Conservation (phyloP, 2,888 invertebrate genomes). For the Cryptocephalus primarius region DNA sequence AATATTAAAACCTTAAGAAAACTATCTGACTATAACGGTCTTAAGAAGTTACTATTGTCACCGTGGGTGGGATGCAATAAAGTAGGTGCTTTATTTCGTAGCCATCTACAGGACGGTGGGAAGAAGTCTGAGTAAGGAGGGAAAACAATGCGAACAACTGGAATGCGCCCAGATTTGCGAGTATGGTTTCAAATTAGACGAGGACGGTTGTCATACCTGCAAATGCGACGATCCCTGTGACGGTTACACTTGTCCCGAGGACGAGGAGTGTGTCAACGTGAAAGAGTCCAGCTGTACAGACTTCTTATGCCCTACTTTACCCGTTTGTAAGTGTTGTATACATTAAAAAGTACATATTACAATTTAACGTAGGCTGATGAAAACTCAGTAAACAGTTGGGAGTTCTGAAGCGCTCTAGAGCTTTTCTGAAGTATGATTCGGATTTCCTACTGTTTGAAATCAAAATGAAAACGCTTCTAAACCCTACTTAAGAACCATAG, state of each 20-base stretch:
- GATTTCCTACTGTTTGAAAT: too few species aligned
- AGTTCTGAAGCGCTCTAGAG: neutral
- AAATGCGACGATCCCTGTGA: slow-evolving; percentile 80
- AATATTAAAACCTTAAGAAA: too few species aligned
- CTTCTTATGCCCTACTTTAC: slow-evolving; percentile 60
- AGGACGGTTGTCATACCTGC: slow-evolving; percentile 68
- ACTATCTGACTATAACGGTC: too few species aligned
- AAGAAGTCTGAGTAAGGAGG: slow-evolving; percentile 28
- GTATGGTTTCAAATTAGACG: slow-evolving; percentile 65
- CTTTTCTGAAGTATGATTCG: neutral
- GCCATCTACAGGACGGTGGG: slow-evolving; percentile 16
- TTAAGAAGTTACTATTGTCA: too few species aligned
- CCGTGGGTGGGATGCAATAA: too few species aligned
- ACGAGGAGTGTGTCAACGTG: slow-evolving; percentile 65
- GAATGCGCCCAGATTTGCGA: slow-evolving; percentile 77
- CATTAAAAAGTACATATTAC: neutral
- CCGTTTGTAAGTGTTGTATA: slow-evolving; percentile 53
- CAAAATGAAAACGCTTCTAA: too few species aligned
- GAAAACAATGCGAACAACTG: slow-evolving; percentile 51
- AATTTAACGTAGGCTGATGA: neutral
- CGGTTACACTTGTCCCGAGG: slow-evolving; percentile 58
- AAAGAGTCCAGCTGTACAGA: slow-evolving; percentile 54
- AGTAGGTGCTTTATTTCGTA: too few species aligned
- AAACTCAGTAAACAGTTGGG: neutral
- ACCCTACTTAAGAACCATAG: too few species aligned